Evolutionary conservation across 92 coral and sea anemone genomes (phyloP).

Genomic region (Isaurus tuberculatus): DNA sequence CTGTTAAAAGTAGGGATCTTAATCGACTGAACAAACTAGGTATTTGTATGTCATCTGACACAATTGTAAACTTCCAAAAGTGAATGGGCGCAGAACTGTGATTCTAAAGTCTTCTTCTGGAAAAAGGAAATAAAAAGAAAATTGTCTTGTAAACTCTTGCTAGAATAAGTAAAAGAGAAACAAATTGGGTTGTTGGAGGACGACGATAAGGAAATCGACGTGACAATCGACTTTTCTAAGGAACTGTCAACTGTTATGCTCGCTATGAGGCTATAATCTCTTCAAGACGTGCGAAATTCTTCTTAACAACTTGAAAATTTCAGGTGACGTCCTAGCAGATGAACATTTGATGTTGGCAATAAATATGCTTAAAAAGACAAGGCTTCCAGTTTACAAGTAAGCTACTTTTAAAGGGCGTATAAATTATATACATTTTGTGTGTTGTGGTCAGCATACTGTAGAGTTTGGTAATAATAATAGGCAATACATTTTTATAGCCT

Average conservation of each 20-base stretch:
- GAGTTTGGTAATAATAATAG: neutral
- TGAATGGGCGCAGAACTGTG: slow-evolving; percentile 41
- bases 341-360: slow-evolving; percentile 7
- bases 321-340: slow-evolving; percentile 2
- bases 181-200: slow-evolving; percentile 54
- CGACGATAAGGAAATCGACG: slow-evolving; percentile 36
- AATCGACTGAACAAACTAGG: slow-evolving; percentile 25
- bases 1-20: slow-evolving; percentile 20
- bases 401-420: neutral
- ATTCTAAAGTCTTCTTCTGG: slow-evolving; percentile 24
- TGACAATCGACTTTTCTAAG: slow-evolving; percentile 44
- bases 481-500: neutral
- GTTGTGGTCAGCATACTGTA: no score
- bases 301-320: slow-evolving; percentile 7
- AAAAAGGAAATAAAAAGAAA: slow-evolving; percentile 36
- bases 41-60: slow-evolving; percentile 46
- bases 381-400: slow-evolving; percentile 11
- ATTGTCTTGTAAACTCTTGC: slow-evolving; percentile 2
- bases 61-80: slow-evolving; percentile 28
- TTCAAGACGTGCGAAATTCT: slow-evolving; percentile 30
- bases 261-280: neutral
- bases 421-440: neutral
- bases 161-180: slow-evolving; percentile 29
- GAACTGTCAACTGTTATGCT: slow-evolving; percentile 13
- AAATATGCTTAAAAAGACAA: neutral